A percentile compares a stretch with the other conserved stretches of the same genome.
phyloP scores from a whole-genome alignment of 2,888 invertebrate species.

The Zygothrica quintamaculata region DNA sequence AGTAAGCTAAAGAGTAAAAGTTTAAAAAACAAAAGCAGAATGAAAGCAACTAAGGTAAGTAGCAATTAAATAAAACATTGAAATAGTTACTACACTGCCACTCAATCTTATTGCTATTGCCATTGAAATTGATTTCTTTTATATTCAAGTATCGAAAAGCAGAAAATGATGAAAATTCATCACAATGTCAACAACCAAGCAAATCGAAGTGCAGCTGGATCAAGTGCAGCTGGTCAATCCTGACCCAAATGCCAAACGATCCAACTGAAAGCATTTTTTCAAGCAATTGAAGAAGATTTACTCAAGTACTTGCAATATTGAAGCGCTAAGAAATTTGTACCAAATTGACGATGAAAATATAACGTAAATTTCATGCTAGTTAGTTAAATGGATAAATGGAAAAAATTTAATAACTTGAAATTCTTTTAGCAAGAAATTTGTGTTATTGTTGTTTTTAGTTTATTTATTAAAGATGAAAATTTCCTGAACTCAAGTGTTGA shows the following conservation, averaged over 20 bases:
- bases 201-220: slow-evolving; percentile 3
- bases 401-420: too few relatives aligned
- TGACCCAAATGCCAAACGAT: slow-evolving; percentile 43
- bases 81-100: slow-evolving; percentile 19
- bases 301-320: slow-evolving; percentile 8
- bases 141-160: slow-evolving; percentile 36
- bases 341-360: slow-evolving; percentile 14
- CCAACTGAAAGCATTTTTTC: slow-evolving; percentile 18
- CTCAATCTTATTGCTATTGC: slow-evolving; percentile 18
- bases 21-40: slow-evolving; percentile 6
- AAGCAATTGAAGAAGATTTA: slow-evolving; percentile 13
- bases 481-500: neutral
- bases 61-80: slow-evolving; percentile 44
- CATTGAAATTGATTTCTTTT: slow-evolving; percentile 54
- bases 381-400: too few relatives aligned
- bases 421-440: neutral
- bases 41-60: neutral
- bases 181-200: slow-evolving; percentile 39
- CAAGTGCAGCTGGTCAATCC: too few relatives aligned
- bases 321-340: slow-evolving; percentile 35
- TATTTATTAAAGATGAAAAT: neutral
- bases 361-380: too few relatives aligned
- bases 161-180: slow-evolving; percentile 31
- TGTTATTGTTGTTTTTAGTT: neutral
- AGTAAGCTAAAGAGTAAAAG: neutral